Base-by-base conservation (phyloP, 2,113 vertebrate genomes). In the Vulpes vulpes region DNA sequence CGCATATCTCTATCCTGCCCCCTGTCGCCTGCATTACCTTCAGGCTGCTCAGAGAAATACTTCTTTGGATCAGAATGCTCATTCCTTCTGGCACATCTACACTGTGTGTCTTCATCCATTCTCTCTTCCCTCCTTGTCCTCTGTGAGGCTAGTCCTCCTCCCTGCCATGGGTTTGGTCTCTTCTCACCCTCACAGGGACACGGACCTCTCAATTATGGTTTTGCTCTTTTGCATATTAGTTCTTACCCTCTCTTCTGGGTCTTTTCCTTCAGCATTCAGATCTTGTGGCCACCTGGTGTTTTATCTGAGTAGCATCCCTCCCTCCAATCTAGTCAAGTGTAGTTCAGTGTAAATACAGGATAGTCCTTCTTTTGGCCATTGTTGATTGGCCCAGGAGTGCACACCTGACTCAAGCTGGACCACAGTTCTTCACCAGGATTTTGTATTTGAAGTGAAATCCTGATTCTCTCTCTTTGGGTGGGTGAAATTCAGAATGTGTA, bases 351-450 rank as follows among this genome's bases (percentile, higher is more conserved):
- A 95, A 96, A 81, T 81, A 25, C n/a, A 82, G 64, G 25, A 8
- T 25, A 83, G 23, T 35, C 19, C 12, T 91, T 11, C 25, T 57
- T 76, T 60, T 65, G 53, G 14, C 83, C 30, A 35, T 38, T 60
- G n/a, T 89, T 91, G 49, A 35, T 51, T 89, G 55, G 53, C 78
- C 55, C 9, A 38, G 43, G 43, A n/a, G 25, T 74, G 11, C 84
- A 27, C 86, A 62, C 35, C 65, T 86, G 25, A 82, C 85, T 92
- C 35, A 27, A 55, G 2, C 38, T 60, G 60, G 11, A 65, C n/a
- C 20, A 89, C 10, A 89, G n/a, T 91, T 91, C 71, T 95, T 93
- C 32, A 80, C 32, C 19, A 86, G 83, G 51, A 92, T 85, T 93
- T 96, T 62, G 35, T 95, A 38, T 89, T 80, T 84, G 65, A 64